These are phyloP conservation scores for Monochamus alternatus DNA, from an alignment of 2,888 invertebrate species.

Conservation along the genomic window DNA sequence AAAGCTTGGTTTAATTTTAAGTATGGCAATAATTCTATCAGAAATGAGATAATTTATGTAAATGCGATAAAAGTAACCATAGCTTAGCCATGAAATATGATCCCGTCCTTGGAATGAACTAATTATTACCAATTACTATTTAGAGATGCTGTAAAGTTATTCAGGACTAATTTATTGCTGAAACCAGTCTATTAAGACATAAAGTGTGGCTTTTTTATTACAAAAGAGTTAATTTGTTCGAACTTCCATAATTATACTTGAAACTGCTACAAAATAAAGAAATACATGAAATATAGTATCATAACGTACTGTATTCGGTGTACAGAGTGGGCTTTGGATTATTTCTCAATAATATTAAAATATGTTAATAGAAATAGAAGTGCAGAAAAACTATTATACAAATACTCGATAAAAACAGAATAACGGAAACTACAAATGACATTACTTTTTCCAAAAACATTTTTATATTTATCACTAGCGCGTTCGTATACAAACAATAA, in stretches of 20 bases:
- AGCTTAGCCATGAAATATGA: constrained; percentile 9
- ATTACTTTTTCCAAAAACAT: no score
- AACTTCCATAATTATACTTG: constrained; percentile 2
- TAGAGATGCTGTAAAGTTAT: constrained; percentile 47
- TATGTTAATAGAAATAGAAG: no score
- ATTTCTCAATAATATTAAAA: no score
- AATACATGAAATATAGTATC: not conserved
- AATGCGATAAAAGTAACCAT: constrained; percentile 19
- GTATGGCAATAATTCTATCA: constrained; percentile 7
- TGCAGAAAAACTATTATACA: no score
- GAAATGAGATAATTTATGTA: constrained; percentile 14
- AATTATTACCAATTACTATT: constrained; percentile 49
- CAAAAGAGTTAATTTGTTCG: constrained; percentile 1
- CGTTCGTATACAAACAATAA: no score
- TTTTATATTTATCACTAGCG: no score
- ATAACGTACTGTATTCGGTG: no score
- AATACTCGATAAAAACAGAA: no score
- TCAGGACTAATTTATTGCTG: constrained; percentile 42
- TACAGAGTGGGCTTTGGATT: no score
- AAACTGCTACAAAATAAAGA: not conserved
- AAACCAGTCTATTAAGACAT: constrained; percentile 41
- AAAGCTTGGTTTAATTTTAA: not conserved
- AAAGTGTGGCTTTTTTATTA: constrained; percentile 36
- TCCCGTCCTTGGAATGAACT: constrained; percentile 40
- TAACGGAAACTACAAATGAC: no score